Conservation (phyloP, 2,888 invertebrate genomes). For the Anarsia innoxiella region DNA sequence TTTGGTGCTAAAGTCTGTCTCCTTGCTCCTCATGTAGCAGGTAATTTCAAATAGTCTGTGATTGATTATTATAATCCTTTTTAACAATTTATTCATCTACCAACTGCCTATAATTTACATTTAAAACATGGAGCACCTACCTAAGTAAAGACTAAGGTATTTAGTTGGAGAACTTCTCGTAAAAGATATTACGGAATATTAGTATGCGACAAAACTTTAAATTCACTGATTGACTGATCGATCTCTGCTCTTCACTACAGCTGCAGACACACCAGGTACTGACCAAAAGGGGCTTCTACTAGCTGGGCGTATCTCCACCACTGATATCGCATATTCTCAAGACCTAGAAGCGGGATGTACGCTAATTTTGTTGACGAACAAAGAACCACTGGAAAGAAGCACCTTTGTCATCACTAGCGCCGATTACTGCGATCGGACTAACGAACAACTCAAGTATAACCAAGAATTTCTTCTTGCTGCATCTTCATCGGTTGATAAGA, state of each 20-base stretch:
- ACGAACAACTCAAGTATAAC: slow-evolving; percentile 54
- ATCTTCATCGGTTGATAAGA: slow-evolving; percentile 41
- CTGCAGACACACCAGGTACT: too few species aligned
- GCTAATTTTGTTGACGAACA: slow-evolving; percentile 33
- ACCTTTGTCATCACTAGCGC: slow-evolving; percentile 56
- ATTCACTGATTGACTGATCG: too few species aligned
- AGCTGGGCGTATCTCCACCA: slow-evolving; percentile 53
- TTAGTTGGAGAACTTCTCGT: too few species aligned
- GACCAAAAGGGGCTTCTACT: slow-evolving; percentile 40
- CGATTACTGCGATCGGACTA: slow-evolving; percentile 56
- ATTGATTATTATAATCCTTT: too few species aligned
- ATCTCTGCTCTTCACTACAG: too few species aligned
- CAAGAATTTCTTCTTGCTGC: slow-evolving; percentile 60
- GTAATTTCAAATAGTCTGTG: too few species aligned
- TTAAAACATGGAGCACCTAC: too few species aligned
- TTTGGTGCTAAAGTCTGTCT: slow-evolving; percentile 56
- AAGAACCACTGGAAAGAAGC: slow-evolving; percentile 36
- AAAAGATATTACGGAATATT: too few species aligned
- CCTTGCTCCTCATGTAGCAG: slow-evolving; percentile 54
- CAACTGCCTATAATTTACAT: too few species aligned
- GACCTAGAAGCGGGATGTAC: slow-evolving; percentile 54
- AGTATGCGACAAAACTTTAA: too few species aligned
- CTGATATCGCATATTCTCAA: slow-evolving; percentile 54
- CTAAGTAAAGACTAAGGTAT: too few species aligned
- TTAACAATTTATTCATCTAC: too few species aligned